Conservation (phyloP, 2,797 vertebrate genomes). For the Novumbra hubbsi region DNA sequence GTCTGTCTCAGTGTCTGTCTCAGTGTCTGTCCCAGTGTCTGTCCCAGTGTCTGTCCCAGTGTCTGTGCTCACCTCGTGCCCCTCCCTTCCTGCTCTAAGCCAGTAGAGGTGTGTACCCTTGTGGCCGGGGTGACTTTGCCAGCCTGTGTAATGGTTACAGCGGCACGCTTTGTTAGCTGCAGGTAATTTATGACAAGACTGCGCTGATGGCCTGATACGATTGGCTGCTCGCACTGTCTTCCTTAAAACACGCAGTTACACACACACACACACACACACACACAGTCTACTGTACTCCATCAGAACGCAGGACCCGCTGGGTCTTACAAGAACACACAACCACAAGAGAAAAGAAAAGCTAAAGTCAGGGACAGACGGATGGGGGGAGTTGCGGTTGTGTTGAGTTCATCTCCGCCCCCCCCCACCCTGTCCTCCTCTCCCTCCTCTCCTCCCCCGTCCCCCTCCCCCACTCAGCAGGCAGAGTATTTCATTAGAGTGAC, state of each 20-base stretch:
- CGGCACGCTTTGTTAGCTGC: slow-evolving; percentile 73
- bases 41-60: not conserved
- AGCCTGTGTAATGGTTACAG: slow-evolving; percentile 72
- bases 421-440: slow-evolving; percentile 58
- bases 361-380: too few species aligned
- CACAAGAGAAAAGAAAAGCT: not conserved
- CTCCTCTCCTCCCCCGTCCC: slow-evolving; percentile 14
- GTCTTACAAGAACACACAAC: not conserved
- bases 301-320: not conserved
- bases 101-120: slow-evolving; percentile 38
- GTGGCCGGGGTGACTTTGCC: slow-evolving; percentile 69
- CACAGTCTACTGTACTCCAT: not conserved
- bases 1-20: not conserved
- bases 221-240: slow-evolving; percentile 62
- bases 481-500: slow-evolving; percentile 96
- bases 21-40: not conserved
- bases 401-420: slow-evolving; percentile 84
- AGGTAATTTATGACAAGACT: slow-evolving; percentile 74
- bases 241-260: not conserved
- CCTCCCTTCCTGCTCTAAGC: slow-evolving; percentile 31
- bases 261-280: not conserved
- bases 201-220: slow-evolving; percentile 70
- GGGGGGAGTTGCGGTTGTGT: slow-evolving; percentile 46
- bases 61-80: not conserved
- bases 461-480: slow-evolving; percentile 75